Base-by-base conservation (phyloP, 2,888 invertebrate genomes). In the Zele albiditarsus region DNA sequence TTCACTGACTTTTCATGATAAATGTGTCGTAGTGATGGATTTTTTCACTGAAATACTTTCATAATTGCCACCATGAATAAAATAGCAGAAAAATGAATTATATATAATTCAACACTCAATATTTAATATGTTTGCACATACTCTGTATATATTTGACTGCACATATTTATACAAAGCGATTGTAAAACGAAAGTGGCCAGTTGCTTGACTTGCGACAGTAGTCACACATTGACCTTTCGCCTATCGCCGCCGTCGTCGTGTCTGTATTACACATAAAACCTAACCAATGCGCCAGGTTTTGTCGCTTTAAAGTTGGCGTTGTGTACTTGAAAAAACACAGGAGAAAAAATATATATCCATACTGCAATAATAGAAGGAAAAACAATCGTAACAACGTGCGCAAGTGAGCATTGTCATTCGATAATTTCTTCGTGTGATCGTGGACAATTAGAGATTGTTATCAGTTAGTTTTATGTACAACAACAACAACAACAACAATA, bases 351-450 rank as follows among this genome's bases (percentile, higher is more conserved):
- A 53, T 20, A 23, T 20, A 53, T 20, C n/a, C 6, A 53, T 2
- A 20, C 2, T 20, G 53, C 20, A 53, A 6, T 23, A 23, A 23
- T 53, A 25, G 20, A 33, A 16, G 27, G 16, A 68, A 68, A 68
- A 68, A 68, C 20, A 53, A 49, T 31, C n/a, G 28, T 31, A 68
- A 28, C 68, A 68, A 53, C 49, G 53, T 16, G 27, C 23, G 27
- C 20, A 6, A 42, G 66, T 27, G 20, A 68, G 68, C 53, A 68
- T 68, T 68, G 68, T 68, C 68, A 49, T 68, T 68, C 28, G 68
- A 33, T 63, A 33, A 63, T 63, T 63, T 63, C 63, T 33, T 2
- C 31, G 8, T 20, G 31, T 60, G 63, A 63, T 63, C 33, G 31
- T 33, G 31, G 10, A 68, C 68, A 68, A 68, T 68, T 68, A 68